phyloP scores from a whole-genome alignment of 2,113 vertebrate genomes.

The Dipodomys ordii region DNA sequence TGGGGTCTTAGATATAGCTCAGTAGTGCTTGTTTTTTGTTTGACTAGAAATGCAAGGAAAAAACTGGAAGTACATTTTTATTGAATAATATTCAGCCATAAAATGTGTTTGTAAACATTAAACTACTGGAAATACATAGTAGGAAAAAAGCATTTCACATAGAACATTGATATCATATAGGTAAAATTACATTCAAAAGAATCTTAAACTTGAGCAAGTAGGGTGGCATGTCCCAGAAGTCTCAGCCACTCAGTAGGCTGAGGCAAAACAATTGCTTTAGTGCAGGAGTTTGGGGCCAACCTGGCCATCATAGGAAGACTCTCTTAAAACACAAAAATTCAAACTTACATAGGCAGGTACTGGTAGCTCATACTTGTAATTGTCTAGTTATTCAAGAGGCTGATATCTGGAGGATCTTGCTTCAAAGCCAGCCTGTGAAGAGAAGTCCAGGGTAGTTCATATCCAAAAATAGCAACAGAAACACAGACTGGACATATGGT shows the following conservation, averaged over 20 bases:
- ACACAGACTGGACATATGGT: no score
- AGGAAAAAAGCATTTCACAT: not conserved
- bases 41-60: not conserved
- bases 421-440: no score
- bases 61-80: not conserved
- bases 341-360: not conserved
- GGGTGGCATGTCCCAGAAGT: not conserved
- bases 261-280: not conserved
- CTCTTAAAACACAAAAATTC: not conserved
- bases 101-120: not conserved
- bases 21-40: no score
- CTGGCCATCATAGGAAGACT: not conserved
- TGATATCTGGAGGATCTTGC: no score
- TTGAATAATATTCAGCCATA: not conserved
- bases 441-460: no score
- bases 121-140: not conserved
- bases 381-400: no score
- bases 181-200: not conserved
- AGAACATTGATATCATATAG: not conserved
- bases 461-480: no score
- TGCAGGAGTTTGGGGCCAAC: not conserved
- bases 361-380: no score
- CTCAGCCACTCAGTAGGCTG: not conserved
- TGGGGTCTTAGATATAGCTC: not conserved
- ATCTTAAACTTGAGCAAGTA: not conserved